phyloP scores from a whole-genome alignment of 2,797 vertebrate genomes.

The Coracias cyanogaster region DNA sequence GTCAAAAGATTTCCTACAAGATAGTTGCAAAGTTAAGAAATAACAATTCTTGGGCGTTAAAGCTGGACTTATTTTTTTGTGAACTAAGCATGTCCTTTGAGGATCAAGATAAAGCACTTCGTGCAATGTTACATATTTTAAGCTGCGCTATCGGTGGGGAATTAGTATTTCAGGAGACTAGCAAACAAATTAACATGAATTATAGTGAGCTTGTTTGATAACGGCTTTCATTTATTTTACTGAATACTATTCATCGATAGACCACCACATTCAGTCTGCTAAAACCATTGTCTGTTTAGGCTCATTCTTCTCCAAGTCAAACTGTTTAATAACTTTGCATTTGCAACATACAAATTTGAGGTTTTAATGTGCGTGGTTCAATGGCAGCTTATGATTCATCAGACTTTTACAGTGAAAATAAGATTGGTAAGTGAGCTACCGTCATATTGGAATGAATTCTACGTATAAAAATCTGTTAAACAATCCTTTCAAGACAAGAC shows the following conservation, averaged over 20 bases:
- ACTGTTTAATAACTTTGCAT: background rate
- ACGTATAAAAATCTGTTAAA: background rate
- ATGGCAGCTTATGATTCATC: background rate
- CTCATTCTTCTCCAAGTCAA: background rate
- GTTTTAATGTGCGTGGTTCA: rapidly evolving
- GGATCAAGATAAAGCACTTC: background rate
- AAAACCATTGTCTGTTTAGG: background rate
- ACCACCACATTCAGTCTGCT: background rate
- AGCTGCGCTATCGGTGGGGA: background rate
- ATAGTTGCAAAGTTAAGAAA: background rate
- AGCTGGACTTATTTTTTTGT: background rate
- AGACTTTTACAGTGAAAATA: background rate
- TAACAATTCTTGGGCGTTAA: background rate
- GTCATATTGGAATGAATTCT: background rate
- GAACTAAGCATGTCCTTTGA: background rate
- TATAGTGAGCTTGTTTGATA: background rate
- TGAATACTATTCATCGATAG: background rate
- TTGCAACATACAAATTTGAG: background rate
- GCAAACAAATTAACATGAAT: background rate
- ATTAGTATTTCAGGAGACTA: background rate
- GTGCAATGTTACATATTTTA: background rate
- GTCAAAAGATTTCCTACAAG: background rate
- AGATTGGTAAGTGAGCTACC: background rate
- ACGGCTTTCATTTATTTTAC: background rate
- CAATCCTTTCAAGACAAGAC: background rate